phyloP scores from a whole-genome alignment of 2,797 vertebrate species.

The Leptodactylus fallax region DNA sequence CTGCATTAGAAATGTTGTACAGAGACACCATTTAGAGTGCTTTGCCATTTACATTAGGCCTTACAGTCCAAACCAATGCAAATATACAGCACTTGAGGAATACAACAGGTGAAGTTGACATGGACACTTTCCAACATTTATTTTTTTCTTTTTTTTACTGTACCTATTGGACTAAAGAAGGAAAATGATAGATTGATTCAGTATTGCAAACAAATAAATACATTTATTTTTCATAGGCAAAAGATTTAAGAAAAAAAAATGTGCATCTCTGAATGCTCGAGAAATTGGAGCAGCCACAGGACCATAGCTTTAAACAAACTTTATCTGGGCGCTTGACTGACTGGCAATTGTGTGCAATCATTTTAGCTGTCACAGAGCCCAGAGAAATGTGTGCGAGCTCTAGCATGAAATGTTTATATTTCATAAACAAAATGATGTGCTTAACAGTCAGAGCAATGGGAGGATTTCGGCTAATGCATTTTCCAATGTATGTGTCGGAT shows the following conservation, averaged over 20 bases:
- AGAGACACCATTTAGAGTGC: background rate
- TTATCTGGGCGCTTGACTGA: constrained; percentile 84
- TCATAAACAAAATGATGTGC: constrained; percentile 98
- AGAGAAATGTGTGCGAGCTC: constrained; percentile 82
- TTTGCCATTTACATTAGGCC: background rate
- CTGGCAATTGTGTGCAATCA: constrained; percentile 85
- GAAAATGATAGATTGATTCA: constrained; percentile 53
- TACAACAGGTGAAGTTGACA: background rate
- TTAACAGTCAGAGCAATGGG: constrained; percentile 89
- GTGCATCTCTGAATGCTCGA: constrained; percentile 73
- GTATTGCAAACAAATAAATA: constrained; percentile 3
- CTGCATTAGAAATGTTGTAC: background rate
- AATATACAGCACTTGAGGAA: too few relatives aligned
- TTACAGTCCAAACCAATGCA: background rate
- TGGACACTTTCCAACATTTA: background rate
- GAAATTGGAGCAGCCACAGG: constrained; percentile 81
- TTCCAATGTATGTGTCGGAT: constrained; percentile 91
- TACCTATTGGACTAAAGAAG: background rate
- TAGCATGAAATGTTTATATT: constrained; percentile 94
- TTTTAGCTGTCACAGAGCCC: constrained; percentile 85
- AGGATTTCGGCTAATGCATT: constrained; percentile 92
- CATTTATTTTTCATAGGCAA: constrained; percentile 67
- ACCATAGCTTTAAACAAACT: constrained; percentile 82
- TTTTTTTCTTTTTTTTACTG: background rate
- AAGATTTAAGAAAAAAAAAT: constrained; percentile 61